Evolutionary conservation across 1,140 invertebrate genomes (phyloP).

Genomic region (Zaprionus ornatus): DNA sequence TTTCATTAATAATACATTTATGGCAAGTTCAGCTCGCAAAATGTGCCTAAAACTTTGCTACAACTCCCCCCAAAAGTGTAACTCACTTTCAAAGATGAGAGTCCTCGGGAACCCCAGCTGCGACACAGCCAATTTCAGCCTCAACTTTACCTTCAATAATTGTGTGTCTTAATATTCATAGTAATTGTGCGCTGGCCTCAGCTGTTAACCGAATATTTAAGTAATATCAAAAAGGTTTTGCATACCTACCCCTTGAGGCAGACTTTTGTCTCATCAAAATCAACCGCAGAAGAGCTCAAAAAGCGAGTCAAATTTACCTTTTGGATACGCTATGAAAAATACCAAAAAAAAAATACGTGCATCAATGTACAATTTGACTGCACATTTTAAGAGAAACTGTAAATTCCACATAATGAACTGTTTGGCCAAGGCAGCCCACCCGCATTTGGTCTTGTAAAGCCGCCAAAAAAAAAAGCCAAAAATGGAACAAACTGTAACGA

Average conservation of each 20-base stretch:
- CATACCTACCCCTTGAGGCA: constrained; percentile 34
- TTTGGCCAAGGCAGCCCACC: constrained; percentile 18
- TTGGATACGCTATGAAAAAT: constrained; percentile 24
- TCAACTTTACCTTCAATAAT: constrained; percentile 48
- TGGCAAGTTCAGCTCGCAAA: constrained; percentile 4
- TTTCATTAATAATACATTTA: constrained; percentile 79
- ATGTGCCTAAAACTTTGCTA: constrained; percentile 28
- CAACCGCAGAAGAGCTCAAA: constrained; percentile 43
- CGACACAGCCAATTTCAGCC: constrained; percentile 62
- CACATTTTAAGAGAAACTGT: constrained; percentile 58
- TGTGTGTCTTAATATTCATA: constrained; percentile 73
- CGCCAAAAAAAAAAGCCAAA: constrained; percentile 4
- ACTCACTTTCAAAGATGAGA: constrained; percentile 45
- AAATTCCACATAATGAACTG: constrained; percentile 75
- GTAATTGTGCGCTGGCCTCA: constrained; percentile 67
- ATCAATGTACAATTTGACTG: constrained; percentile 55
- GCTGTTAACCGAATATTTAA: constrained; percentile 49
- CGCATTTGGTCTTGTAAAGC: constrained; percentile 10
- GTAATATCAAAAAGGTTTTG: constrained; percentile 40
- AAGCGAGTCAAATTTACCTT: constrained; percentile 42
- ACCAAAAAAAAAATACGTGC: constrained; percentile 30
- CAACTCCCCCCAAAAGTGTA: constrained; percentile 44
- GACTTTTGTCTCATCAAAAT: constrained; percentile 44
- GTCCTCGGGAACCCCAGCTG: constrained; percentile 51
- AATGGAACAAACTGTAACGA: constrained; percentile 59